Base-by-base conservation (phyloP, 2,888 invertebrate genomes). In the Rhabditoides inermis region DNA sequence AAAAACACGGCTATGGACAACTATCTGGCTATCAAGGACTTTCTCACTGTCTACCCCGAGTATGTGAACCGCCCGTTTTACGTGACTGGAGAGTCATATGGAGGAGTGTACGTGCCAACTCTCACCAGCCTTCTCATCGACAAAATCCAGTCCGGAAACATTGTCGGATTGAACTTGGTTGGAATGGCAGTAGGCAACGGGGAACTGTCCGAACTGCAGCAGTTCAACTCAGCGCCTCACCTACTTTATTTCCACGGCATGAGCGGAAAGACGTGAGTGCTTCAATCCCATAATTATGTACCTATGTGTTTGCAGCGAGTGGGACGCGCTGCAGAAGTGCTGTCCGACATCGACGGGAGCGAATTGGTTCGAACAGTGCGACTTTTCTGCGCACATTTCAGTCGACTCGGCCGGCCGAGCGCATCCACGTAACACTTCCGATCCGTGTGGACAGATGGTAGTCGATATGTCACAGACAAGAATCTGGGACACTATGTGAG, bases 131-230 rank as follows among this genome's bases (percentile, higher is more conserved):
- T 28, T 20, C 40, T 54, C 22, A 28, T 54, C 25, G 36, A 54
- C 42, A 23, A 35, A n/a, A 54, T 45, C 28, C 45, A 50, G 57
- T 51, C 53, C 5, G 65, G 65, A 15, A 58, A 61, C 22, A 58
- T 69, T 39, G 52, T 53, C 25, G 55, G 58, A 26, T 37, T 72
- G 28, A 71, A 71, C 50, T 54, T 71, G 10, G 57, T 60, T 23
- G 71, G 71, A 42, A 65, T 71, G 63, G 63, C 61, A 1, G 63
- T 71, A 23, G 71, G 71, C 42, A 71, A 71, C 52, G 70, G 70
- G 26, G 63, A 65, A 44, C 50, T 69, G 18, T 61, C 60, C 32
- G 53, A 58, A 0, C 48, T 66, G n/a, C 62, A 64, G 54, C 58
- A 64, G 50, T 55, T 65, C 54, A 65, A 63, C 49, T 64, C 66